Conservation (phyloP, 2,797 vertebrate genomes). For the Myotis planiceps region DNA sequence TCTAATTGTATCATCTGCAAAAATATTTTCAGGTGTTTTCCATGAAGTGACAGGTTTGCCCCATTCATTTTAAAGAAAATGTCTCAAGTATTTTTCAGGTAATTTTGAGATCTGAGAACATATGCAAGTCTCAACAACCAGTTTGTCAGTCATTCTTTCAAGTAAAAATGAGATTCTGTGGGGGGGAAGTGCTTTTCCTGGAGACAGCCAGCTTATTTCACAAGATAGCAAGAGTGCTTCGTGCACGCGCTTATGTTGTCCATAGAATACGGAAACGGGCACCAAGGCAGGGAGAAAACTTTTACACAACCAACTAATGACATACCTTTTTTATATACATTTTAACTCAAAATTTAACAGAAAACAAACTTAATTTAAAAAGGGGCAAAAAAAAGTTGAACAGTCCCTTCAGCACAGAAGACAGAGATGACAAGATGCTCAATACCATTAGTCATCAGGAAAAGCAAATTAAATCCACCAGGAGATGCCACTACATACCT, state of each 20-base stretch:
- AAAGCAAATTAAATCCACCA: neutral
- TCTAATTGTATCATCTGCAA: neutral
- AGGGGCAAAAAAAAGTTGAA: neutral
- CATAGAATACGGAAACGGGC: neutral
- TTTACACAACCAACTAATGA: neutral
- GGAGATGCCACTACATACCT: neutral
- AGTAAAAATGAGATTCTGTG: neutral
- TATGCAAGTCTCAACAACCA: neutral
- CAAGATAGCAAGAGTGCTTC: neutral
- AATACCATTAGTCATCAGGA: neutral
- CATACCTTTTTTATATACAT: neutral
- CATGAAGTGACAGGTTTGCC: neutral
- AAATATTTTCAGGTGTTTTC: neutral
- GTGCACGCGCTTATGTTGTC: neutral
- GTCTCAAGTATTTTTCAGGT: neutral
- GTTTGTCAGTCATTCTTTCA: neutral
- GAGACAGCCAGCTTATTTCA: neutral
- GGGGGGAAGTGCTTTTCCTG: neutral
- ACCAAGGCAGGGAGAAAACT: neutral
- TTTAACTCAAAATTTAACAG: neutral
- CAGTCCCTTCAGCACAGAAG: neutral
- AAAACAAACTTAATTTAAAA: constrained; percentile 21
- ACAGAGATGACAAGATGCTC: neutral
- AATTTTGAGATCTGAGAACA: constrained; percentile 19
- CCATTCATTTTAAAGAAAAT: constrained; percentile 32